Conservation (phyloP, 23 tunicate species). For the Trididemnum nubilum region DNA sequence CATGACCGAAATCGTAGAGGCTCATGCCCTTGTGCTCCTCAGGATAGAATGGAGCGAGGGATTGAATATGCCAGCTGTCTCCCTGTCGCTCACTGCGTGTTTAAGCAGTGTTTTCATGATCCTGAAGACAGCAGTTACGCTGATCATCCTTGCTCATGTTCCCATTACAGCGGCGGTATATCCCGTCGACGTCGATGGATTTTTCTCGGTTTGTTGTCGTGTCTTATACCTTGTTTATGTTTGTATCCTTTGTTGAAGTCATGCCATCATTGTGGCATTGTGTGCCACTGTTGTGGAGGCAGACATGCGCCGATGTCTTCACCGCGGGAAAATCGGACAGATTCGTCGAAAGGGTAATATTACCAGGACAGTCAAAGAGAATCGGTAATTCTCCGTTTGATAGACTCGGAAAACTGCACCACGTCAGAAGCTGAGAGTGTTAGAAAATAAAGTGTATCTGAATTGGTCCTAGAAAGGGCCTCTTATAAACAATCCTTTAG, state of each 20-base stretch:
- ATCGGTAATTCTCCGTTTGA: too few species aligned
- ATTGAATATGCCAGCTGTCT: slow-evolving; percentile 48
- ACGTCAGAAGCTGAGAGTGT: too few species aligned
- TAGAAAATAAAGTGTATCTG: too few species aligned
- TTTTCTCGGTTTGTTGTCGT: slow-evolving; percentile 47
- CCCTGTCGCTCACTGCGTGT: slow-evolving; percentile 36
- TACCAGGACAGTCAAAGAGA: too few species aligned
- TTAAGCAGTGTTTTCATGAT: slow-evolving; percentile 57
- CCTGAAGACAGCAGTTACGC: slow-evolving; percentile 55
- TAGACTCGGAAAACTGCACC: too few species aligned
- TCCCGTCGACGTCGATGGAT: slow-evolving; percentile 57
- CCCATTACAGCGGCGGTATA: background rate
- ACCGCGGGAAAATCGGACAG: background rate
- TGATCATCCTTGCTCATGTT: slow-evolving; percentile 61
- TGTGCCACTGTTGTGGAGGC: slow-evolving; percentile 86
- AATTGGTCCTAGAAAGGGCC: too few species aligned
- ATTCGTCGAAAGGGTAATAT: background rate
- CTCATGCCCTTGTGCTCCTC: slow-evolving; percentile 80
- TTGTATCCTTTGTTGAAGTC: slow-evolving; percentile 65
- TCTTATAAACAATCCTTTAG: too few species aligned
- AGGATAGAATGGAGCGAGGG: slow-evolving; percentile 35
- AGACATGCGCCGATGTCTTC: slow-evolving; percentile 50
- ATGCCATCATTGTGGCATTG: slow-evolving; percentile 70
- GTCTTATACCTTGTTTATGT: slow-evolving; percentile 77
- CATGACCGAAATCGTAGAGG: slow-evolving; percentile 83